phyloP scores from a whole-genome alignment of 2,113 vertebrate species.

The Forbesichthys papilliferus region DNA sequence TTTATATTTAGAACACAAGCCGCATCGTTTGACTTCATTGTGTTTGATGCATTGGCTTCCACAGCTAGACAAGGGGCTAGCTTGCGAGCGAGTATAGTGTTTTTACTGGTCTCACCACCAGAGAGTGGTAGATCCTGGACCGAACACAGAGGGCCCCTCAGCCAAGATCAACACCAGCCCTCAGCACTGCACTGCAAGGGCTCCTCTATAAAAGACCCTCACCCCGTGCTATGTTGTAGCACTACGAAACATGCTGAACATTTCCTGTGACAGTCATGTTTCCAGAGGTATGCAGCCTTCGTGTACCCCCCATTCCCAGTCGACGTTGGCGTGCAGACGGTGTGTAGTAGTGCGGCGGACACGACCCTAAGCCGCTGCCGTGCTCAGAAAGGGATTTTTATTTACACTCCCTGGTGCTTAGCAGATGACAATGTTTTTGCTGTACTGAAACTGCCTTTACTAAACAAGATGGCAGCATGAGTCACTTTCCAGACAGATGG shows the following conservation, averaged over 20 bases:
- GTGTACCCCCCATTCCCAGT: slow-evolving; percentile 1
- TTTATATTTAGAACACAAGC: not conserved
- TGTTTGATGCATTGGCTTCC: slow-evolving; percentile 6
- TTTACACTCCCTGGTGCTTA: slow-evolving; percentile 26
- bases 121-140: slow-evolving; percentile 59
- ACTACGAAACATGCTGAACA: slow-evolving; percentile 72
- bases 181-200: slow-evolving; percentile 34
- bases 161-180: slow-evolving; percentile 71
- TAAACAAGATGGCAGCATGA: slow-evolving; percentile 58
- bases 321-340: not conserved
- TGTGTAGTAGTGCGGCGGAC: slow-evolving; percentile 32
- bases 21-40: slow-evolving; percentile 13
- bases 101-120: slow-evolving; percentile 53
- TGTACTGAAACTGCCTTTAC: slow-evolving; percentile 49
- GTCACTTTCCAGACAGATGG: slow-evolving; percentile 56
- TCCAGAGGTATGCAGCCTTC: slow-evolving; percentile 46
- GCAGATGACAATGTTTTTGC: slow-evolving; percentile 33
- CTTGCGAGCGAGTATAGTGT: slow-evolving; percentile 51
- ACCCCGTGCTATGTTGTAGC: slow-evolving; percentile 51
- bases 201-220: slow-evolving; percentile 52
- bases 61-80: slow-evolving; percentile 44
- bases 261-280: slow-evolving; percentile 73
- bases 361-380: slow-evolving; percentile 51
- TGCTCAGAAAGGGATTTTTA: slow-evolving; percentile 17
- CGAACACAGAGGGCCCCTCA: slow-evolving; percentile 26